phyloP scores from a whole-genome alignment of 1,140 invertebrate species.

The Ylistrum balloti region DNA sequence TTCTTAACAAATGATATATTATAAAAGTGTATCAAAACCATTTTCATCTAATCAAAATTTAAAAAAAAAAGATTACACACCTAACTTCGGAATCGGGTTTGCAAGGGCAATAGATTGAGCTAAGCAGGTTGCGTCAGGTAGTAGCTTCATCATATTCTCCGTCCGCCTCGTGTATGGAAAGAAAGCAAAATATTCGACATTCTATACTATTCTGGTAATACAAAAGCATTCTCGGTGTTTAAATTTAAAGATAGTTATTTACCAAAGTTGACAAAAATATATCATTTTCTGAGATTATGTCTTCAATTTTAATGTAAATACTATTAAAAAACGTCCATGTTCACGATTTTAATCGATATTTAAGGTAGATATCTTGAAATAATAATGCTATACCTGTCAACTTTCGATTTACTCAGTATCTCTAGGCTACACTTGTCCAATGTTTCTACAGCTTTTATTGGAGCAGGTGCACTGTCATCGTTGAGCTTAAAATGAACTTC shows the following conservation, averaged over 20 bases:
- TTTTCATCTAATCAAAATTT: too few relatives aligned
- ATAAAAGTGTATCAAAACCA: too few relatives aligned
- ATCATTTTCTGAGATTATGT: too few relatives aligned
- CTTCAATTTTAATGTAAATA: too few relatives aligned
- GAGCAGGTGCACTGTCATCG: not conserved
- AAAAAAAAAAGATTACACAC: not conserved
- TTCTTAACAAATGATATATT: too few relatives aligned
- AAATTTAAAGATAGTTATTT: too few relatives aligned
- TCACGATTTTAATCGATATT: too few relatives aligned
- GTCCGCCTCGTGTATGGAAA: not conserved
- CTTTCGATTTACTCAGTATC: not conserved
- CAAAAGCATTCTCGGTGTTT: too few relatives aligned
- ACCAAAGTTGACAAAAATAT: too few relatives aligned
- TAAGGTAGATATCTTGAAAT: not conserved
- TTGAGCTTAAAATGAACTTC: not conserved
- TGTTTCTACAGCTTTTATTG: not conserved
- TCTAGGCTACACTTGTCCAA: not conserved
- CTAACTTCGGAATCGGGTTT: not conserved
- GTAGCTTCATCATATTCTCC: not conserved
- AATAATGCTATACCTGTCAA: constrained; percentile 28
- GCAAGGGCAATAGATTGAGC: not conserved
- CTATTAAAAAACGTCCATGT: too few relatives aligned
- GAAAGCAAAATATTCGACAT: too few relatives aligned
- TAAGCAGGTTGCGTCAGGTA: not conserved
- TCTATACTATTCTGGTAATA: too few relatives aligned